Conservation (phyloP, 2,888 invertebrate species). For the Schizaphis graminum region DNA sequence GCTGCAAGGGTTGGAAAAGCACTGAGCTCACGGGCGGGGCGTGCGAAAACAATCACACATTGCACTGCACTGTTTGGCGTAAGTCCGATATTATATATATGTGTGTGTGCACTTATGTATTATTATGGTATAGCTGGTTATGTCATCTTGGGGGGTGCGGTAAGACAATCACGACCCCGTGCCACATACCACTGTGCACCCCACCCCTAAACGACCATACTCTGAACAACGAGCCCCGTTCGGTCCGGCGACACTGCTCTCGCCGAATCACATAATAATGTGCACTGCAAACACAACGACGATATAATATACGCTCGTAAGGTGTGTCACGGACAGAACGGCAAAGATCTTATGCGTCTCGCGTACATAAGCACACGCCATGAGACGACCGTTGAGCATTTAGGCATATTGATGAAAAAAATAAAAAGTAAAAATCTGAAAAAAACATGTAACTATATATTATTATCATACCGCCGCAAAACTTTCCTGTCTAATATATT, state of each 20-base stretch:
- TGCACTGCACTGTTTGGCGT: background rate
- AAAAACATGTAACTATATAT: background rate
- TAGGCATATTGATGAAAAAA: background rate
- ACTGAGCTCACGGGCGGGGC: background rate
- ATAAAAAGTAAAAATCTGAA: background rate
- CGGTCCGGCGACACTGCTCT: background rate
- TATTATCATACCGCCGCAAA: background rate
- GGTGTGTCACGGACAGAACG: background rate
- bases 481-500: background rate
- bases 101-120: background rate
- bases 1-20: background rate
- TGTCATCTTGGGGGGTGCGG: background rate
- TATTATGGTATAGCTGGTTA: background rate
- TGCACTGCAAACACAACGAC: background rate
- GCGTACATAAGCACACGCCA: background rate
- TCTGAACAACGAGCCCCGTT: background rate
- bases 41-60: background rate
- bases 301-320: background rate
- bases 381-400: background rate
- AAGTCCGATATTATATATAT: too few species aligned
- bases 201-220: background rate
- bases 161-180: background rate
- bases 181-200: background rate
- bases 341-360: background rate
- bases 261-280: background rate